Percentiles rank a stretch among this genome's conserved stretches.
Evolutionary conservation across 2,888 invertebrate species (phyloP).

Genomic region (Monoplex corrugatus): DNA sequence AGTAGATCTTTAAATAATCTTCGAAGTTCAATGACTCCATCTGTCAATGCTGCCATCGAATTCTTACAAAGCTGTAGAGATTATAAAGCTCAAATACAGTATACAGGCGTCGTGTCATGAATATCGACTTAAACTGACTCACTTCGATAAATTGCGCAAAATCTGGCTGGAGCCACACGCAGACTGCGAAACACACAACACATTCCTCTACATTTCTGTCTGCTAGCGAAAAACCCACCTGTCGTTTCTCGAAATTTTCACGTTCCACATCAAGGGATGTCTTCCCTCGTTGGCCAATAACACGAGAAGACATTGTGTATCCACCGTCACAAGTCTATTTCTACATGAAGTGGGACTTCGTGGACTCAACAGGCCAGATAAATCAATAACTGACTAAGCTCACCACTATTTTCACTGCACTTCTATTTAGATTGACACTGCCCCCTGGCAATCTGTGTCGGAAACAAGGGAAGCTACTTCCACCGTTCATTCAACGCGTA

Average conservation of each 20-base stretch:
- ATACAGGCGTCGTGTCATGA: no score
- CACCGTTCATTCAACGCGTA: neutral
- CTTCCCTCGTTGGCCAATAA: constrained; percentile 74
- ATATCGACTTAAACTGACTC: no score
- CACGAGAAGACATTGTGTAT: constrained; percentile 71
- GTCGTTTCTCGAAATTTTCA: constrained; percentile 89
- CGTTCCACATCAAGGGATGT: constrained; percentile 84
- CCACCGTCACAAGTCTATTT: constrained; percentile 32
- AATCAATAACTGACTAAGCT: constrained; percentile 50
- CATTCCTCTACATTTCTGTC: constrained; percentile 24
- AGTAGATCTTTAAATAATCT: no score
- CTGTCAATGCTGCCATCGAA: no score
- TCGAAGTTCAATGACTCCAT: no score
- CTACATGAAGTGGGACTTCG: neutral
- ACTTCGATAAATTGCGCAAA: constrained; percentile 4
- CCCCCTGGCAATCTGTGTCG: constrained; percentile 44
- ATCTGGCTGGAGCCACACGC: neutral
- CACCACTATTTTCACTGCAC: constrained; percentile 29
- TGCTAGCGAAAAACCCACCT: constrained; percentile 64
- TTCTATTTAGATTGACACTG: constrained; percentile 38
- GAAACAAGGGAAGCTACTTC: constrained; percentile 35
- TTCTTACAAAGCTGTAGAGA: no score
- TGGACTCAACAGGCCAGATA: neutral
- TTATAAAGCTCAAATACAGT: no score
- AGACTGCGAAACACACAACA: neutral